Evolutionary conservation across 1,140 invertebrate species (phyloP).

Genomic region (Drosophila nebulosa): DNA sequence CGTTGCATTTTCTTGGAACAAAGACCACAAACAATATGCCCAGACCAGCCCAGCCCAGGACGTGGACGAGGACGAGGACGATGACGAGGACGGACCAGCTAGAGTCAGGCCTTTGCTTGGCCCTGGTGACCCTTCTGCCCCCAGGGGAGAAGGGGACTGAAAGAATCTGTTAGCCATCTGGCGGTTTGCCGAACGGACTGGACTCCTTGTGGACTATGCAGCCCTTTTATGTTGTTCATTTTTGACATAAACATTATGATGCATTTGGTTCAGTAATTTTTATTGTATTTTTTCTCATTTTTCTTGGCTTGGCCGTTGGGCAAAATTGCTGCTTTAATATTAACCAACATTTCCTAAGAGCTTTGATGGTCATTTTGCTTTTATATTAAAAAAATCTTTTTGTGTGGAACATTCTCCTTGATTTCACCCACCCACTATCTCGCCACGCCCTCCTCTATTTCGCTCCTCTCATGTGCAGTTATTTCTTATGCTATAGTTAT

Average conservation of each 20-base stretch:
- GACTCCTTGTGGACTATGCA: slow-evolving; percentile 19
- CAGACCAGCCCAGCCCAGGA: slow-evolving; percentile 11
- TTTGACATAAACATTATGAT: slow-evolving; percentile 78
- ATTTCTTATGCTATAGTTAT: slow-evolving; percentile 49
- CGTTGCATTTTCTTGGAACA: slow-evolving; percentile 48
- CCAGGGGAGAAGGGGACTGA: background rate
- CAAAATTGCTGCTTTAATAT: slow-evolving; percentile 56
- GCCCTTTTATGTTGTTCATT: slow-evolving; percentile 69
- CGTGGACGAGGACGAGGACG: slow-evolving; percentile 6
- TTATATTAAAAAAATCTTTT: slow-evolving; percentile 63
- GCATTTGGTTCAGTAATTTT: slow-evolving; percentile 78
- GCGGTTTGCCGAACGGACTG: slow-evolving; percentile 20
- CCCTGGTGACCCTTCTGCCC: background rate
- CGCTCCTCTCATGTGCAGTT: background rate
- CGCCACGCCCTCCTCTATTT: background rate
- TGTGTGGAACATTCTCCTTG: background rate
- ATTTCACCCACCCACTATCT: background rate
- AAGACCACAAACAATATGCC: slow-evolving; percentile 32
- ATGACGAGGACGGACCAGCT: background rate
- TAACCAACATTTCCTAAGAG: slow-evolving; percentile 50
- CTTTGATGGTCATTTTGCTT: slow-evolving; percentile 70
- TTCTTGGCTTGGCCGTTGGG: slow-evolving; percentile 37
- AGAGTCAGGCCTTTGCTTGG: background rate
- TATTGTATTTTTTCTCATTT: slow-evolving; percentile 70
- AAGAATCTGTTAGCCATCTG: background rate